Percentiles rank a stretch among this genome's conserved stretches.
Evolutionary conservation across 2,797 vertebrate species (phyloP).

Genomic region (Acanthornis magna): DNA sequence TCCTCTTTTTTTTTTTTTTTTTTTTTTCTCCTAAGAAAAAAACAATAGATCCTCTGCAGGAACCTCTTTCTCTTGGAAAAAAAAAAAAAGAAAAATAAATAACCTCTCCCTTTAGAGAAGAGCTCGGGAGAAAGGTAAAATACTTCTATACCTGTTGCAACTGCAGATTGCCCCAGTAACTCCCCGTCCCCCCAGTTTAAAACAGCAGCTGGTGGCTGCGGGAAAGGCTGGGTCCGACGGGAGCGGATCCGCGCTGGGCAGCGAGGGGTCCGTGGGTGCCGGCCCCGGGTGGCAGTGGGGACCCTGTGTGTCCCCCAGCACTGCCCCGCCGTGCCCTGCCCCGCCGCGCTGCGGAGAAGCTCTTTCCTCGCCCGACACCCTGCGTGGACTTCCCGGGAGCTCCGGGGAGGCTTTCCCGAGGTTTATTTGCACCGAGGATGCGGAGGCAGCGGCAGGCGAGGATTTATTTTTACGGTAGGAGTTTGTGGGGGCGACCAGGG

Average conservation of each 20-base stretch:
- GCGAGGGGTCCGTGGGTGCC: neutral
- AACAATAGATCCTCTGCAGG: neutral
- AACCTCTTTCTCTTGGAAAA: neutral
- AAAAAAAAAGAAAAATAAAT: neutral
- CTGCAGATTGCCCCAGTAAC: neutral
- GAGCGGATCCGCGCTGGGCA: neutral
- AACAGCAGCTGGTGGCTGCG: neutral
- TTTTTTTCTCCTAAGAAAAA: neutral
- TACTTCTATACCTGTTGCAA: neutral
- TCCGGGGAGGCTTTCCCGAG: neutral
- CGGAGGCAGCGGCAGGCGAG: neutral
- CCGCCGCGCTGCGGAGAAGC: neutral
- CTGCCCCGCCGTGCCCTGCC: neutral
- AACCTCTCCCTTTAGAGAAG: neutral
- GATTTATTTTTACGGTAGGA: constrained; percentile 29
- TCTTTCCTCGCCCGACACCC: neutral
- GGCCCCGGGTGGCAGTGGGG: neutral
- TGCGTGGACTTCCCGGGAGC: neutral
- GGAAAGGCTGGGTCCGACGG: neutral
- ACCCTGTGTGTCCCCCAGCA: neutral
- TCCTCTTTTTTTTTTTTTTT: neutral
- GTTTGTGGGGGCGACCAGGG: neutral
- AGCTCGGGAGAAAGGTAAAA: neutral
- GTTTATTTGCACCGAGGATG: neutral
- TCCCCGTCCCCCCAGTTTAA: neutral